These are phyloP conservation scores for Hecatera dysodea DNA, from an alignment of 2,888 invertebrate genomes.

Conservation along the genomic window DNA sequence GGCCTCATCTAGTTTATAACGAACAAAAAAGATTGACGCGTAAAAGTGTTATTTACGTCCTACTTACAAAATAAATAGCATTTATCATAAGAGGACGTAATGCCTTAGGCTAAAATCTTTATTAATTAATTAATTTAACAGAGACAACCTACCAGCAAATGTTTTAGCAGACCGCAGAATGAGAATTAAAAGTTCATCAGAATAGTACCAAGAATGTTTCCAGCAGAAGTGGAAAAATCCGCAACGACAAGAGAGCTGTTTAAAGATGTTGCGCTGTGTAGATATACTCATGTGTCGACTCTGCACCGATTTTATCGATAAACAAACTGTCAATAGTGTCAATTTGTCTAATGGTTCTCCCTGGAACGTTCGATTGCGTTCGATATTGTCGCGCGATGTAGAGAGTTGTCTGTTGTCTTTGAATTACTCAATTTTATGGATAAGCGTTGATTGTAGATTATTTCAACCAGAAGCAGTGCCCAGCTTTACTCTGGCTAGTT, in stretches of 20 bases:
- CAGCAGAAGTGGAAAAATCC: neutral
- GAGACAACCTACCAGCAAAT: neutral
- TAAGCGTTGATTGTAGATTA: neutral
- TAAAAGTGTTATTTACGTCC: too few relatives aligned
- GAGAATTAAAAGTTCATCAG: neutral
- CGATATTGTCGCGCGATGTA: slow-evolving; percentile 19
- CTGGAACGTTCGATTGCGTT: slow-evolving; percentile 8
- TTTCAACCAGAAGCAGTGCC: neutral
- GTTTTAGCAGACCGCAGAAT: neutral
- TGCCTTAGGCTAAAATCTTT: too few relatives aligned
- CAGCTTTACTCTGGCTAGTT: too few relatives aligned
- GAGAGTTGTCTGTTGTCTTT: neutral
- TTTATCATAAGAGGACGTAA: too few relatives aligned
- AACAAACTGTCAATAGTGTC: slow-evolving; percentile 44
- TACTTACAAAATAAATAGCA: too few relatives aligned
- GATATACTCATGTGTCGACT: slow-evolving; percentile 8
- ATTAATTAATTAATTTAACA: neutral
- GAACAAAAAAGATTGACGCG: too few relatives aligned
- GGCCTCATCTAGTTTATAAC: too few relatives aligned
- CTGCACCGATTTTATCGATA: slow-evolving; percentile 29
- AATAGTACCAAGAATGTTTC: too few relatives aligned
- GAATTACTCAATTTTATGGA: slow-evolving; percentile 2
- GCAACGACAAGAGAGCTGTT: neutral
- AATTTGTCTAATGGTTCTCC: slow-evolving; percentile 39
- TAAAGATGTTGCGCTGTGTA: neutral